These are phyloP conservation scores for Scaptodrosophila lebanonensis DNA, from an alignment of 1,140 invertebrate genomes.

Conservation along the genomic window DNA sequence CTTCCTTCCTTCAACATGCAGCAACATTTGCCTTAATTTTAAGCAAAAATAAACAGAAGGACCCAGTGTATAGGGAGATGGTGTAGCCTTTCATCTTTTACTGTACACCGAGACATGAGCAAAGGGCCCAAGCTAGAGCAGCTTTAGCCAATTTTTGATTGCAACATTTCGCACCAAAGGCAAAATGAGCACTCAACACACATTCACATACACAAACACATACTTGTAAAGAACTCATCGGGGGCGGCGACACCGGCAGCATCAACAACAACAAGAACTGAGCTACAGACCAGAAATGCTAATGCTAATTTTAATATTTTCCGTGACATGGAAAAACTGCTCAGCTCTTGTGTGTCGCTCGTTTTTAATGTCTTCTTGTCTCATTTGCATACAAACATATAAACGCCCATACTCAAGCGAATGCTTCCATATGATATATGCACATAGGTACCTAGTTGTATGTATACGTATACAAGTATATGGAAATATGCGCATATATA, in stretches of 20 bases:
- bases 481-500: not conserved
- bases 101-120: not conserved
- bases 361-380: conserved; percentile 41
- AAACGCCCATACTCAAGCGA: conserved; percentile 3
- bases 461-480: conserved; percentile 1
- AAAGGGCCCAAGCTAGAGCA: not conserved
- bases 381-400: conserved; percentile 39
- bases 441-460: no score
- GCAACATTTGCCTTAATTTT: no score
- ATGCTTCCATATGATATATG: no score
- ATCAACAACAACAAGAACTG: conserved; percentile 18
- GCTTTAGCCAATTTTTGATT: conserved; percentile 66
- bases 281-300: conserved; percentile 52
- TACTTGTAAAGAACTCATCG: no score
- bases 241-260: not conserved
- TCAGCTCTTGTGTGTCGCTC: conserved; percentile 32
- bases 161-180: conserved; percentile 69
- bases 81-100: conserved; percentile 30
- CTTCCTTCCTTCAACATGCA: no score
- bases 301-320: conserved; percentile 76
- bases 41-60: no score
- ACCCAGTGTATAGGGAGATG: no score
- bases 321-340: conserved; percentile 65
- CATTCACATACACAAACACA: no score
- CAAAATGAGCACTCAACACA: conserved; percentile 34